Conservation (phyloP, 2,113 vertebrate genomes). For the zebrafish (Danio rerio) region DNA sequence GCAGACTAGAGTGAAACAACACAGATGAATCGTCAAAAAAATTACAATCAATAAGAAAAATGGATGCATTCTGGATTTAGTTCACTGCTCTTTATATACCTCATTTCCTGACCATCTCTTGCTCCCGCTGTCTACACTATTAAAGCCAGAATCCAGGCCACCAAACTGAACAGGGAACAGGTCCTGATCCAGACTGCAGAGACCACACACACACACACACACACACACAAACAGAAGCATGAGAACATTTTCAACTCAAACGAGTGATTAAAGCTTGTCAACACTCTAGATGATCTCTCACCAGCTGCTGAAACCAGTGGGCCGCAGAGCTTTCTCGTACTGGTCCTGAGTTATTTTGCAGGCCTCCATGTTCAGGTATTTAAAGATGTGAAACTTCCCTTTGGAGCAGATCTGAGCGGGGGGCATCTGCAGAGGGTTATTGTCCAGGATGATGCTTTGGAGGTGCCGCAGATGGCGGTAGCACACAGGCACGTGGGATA, state of each 20-base stretch:
- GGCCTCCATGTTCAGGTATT: conserved; percentile 87
- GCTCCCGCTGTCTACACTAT: conserved; percentile 91
- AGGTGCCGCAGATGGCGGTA: conserved; percentile 88
- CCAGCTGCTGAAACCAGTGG: conserved; percentile 84
- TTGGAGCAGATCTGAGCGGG: conserved; percentile 90
- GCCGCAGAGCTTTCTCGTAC: conserved; percentile 78
- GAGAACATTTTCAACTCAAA: not conserved
- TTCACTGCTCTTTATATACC: conserved; percentile 64
- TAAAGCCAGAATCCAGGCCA: conserved; percentile 89
- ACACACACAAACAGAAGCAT: not conserved
- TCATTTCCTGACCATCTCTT: conserved; percentile 93
- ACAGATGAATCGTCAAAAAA: conserved; percentile 2
- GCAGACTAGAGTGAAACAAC: conserved; percentile 76
- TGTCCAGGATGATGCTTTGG: conserved; percentile 85
- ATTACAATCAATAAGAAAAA: conserved; percentile 1
- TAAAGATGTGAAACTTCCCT: conserved; percentile 91
- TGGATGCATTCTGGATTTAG: not conserved
- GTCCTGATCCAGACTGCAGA: conserved; percentile 82
- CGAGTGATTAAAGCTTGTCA: not conserved
- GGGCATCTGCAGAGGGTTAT: conserved; percentile 87
- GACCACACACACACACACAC: conserved; percentile 49
- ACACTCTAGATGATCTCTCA: conserved; percentile 65
- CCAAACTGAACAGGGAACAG: conserved; percentile 82
- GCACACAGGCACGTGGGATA: conserved; percentile 84
- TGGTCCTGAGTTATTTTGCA: conserved; percentile 80